These are phyloP conservation scores for Larimichthys crocea DNA, from an alignment of 2,113 vertebrate species.

Conservation along the genomic window DNA sequence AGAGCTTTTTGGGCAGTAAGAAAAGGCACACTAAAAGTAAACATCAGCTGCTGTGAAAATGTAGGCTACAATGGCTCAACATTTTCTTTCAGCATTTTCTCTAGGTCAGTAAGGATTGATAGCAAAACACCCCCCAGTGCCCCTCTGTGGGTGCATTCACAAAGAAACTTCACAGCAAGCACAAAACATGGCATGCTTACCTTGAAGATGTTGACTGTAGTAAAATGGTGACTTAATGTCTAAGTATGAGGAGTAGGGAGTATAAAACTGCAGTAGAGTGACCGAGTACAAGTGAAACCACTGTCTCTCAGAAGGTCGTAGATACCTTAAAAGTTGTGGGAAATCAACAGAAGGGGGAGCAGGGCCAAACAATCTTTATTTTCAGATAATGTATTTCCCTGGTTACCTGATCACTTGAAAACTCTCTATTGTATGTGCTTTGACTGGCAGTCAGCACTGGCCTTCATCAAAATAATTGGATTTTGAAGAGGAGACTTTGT, in stretches of 20 bases:
- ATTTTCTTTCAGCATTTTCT: not conserved
- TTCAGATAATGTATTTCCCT: not conserved
- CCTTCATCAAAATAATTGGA: not conserved
- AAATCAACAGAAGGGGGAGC: not conserved
- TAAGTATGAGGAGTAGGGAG: not conserved
- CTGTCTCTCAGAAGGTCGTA: not conserved
- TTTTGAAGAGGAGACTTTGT: not conserved
- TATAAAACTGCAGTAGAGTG: not conserved
- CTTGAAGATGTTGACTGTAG: not conserved
- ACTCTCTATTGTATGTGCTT: not conserved
- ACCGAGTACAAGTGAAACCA: not conserved
- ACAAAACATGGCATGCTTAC: not conserved
- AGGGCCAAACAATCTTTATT: not conserved
- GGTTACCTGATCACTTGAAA: not conserved
- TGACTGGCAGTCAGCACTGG: not conserved
- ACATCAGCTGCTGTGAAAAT: not conserved
- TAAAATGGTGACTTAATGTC: no score
- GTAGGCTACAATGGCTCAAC: not conserved
- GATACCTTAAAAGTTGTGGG: not conserved
- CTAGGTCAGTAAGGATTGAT: not conserved
- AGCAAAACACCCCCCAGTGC: not conserved
- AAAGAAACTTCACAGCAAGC: not conserved
- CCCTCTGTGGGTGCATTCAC: not conserved
- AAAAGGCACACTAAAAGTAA: not conserved
- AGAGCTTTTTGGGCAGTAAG: not conserved